phyloP scores from a whole-genome alignment of 2,888 invertebrate species.

The Caenorhabditis doughertyi region DNA sequence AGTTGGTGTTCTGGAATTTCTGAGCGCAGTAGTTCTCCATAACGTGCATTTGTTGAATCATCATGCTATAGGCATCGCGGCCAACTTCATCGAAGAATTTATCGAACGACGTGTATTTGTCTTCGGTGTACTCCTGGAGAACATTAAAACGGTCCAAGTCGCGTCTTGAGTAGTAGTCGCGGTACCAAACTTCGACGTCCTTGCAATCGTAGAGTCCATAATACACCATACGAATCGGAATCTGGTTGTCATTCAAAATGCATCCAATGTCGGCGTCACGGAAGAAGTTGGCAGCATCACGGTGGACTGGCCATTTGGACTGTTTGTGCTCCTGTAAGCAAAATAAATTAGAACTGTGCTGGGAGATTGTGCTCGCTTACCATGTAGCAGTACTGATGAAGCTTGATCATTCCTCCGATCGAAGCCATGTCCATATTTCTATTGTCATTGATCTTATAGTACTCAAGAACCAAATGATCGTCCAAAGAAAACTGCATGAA shows the following conservation, averaged over 20 bases:
- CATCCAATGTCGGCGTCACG: not conserved
- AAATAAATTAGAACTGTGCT: not conserved
- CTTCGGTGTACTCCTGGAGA: not conserved
- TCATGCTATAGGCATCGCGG: not conserved
- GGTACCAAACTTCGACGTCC: not conserved
- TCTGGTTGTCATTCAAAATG: not conserved
- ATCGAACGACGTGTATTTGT: not conserved
- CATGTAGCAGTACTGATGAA: conserved; percentile 23
- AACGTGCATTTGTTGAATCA: not conserved
- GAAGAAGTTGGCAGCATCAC: conserved; percentile 29
- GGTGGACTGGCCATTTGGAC: not conserved
- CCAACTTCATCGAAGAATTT: conserved; percentile 10
- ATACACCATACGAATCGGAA: conserved; percentile 6
- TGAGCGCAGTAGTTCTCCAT: not conserved
- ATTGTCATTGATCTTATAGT: not conserved
- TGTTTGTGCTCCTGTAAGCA: conserved; percentile 1
- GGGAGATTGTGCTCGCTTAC: not conserved
- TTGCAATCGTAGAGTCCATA: not conserved
- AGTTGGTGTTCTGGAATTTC: not conserved
- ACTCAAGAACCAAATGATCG: not conserved
- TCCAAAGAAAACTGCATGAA: not conserved
- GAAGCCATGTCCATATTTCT: not conserved
- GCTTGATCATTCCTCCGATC: conserved; percentile 15
- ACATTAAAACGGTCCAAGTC: not conserved
- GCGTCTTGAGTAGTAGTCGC: conserved; percentile 7